These are phyloP conservation scores for Pteronotus mesoamericanus DNA, from an alignment of 2,797 vertebrate species.

Conservation along the genomic window DNA sequence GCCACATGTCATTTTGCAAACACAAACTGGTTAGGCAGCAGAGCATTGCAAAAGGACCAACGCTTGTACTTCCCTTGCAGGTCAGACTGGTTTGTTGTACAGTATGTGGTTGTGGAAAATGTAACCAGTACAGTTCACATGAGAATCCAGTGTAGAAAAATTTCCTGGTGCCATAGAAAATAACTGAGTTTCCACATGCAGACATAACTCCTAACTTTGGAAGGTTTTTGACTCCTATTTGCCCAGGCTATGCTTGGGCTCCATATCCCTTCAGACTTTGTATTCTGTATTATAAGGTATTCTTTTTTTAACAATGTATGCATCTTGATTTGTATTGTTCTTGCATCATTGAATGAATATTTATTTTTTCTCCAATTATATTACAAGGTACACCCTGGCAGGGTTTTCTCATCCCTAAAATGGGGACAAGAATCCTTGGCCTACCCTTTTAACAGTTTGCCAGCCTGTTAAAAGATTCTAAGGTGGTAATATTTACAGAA, in stretches of 20 bases:
- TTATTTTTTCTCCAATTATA: neutral
- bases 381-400: neutral
- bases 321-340: neutral
- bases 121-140: slow-evolving; percentile 2
- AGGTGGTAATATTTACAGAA: neutral
- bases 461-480: neutral
- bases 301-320: slow-evolving; percentile 27
- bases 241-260: neutral
- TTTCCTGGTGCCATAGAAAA: neutral
- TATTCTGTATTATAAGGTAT: neutral
- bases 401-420: slow-evolving; percentile 26
- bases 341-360: neutral
- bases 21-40: slow-evolving; percentile 68
- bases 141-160: neutral
- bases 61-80: slow-evolving; percentile 55
- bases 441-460: neutral
- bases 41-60: slow-evolving; percentile 60
- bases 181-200: neutral
- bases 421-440: neutral
- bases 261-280: neutral
- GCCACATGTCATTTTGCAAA: slow-evolving; percentile 33
- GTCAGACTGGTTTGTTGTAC: slow-evolving; percentile 67
- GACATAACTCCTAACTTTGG: neutral
- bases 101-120: slow-evolving; percentile 38
- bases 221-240: neutral